Percentiles rank a stretch among this genome's conserved stretches.
phyloP scores from a whole-genome alignment of 2,113 vertebrate species.

The Prunella fulvescens region DNA sequence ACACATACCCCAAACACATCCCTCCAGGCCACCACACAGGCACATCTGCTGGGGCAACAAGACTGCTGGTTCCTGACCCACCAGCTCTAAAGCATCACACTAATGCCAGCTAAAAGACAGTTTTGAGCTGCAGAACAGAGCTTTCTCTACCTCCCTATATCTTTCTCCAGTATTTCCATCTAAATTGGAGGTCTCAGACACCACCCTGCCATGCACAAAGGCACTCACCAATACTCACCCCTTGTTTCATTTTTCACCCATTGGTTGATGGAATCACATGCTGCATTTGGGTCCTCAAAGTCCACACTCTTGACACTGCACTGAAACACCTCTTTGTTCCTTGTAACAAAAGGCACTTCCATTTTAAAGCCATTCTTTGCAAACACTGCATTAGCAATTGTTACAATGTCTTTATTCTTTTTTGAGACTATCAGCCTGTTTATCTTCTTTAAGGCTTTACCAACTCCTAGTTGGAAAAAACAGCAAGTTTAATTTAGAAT shows the following conservation, averaged over 20 bases:
- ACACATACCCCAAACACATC: neutral
- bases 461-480: slow-evolving; percentile 78
- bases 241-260: slow-evolving; percentile 92
- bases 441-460: slow-evolving; percentile 89
- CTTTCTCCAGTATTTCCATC: neutral
- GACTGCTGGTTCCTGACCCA: neutral
- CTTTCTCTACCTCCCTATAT: neutral
- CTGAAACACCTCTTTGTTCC: slow-evolving; percentile 90
- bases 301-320: slow-evolving; percentile 78
- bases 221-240: slow-evolving; percentile 69
- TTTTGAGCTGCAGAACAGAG: neutral
- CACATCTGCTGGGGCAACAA: neutral
- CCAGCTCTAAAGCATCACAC: neutral
- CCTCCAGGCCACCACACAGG: neutral
- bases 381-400: slow-evolving; percentile 89
- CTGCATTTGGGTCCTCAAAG: slow-evolving; percentile 77
- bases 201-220: neutral
- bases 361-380: slow-evolving; percentile 80
- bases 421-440: slow-evolving; percentile 88
- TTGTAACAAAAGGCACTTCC: slow-evolving; percentile 77
- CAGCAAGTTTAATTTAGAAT: slow-evolving; percentile 25
- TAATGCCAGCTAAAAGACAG: neutral
- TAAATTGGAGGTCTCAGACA: neutral
- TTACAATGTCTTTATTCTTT: slow-evolving; percentile 87
- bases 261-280: slow-evolving; percentile 83